Conservation (phyloP, 2,113 vertebrate genomes). For the Herpetotheres cachinnans region DNA sequence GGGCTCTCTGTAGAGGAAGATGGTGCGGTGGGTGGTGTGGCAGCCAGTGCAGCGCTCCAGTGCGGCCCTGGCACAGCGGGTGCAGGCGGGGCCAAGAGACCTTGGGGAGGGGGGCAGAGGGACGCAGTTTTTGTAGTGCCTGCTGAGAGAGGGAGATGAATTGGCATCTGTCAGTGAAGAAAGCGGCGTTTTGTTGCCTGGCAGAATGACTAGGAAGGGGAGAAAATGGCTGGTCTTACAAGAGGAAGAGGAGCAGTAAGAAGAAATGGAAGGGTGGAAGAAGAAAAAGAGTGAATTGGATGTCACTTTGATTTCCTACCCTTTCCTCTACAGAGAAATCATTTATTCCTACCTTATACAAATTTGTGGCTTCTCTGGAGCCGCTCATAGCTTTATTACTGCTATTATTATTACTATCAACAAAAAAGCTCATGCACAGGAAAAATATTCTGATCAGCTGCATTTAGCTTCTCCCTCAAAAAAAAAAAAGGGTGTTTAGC, state of each 20-base stretch:
- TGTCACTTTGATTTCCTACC: background rate
- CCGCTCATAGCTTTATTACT: background rate
- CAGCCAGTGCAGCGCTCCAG: background rate
- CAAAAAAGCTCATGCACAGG: background rate
- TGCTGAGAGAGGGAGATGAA: too few relatives aligned
- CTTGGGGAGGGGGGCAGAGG: fast-evolving
- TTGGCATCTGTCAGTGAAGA: background rate
- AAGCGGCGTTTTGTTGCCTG: background rate
- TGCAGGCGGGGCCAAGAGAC: background rate
- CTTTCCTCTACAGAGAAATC: background rate
- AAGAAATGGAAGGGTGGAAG: background rate
- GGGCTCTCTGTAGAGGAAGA: background rate
- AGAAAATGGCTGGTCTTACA: background rate
- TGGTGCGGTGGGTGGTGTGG: fast-evolving
- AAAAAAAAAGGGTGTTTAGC: background rate
- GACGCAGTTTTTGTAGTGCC: background rate
- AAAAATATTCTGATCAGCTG: background rate
- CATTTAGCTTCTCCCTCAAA: background rate
- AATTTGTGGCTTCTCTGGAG: background rate
- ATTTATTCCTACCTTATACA: background rate
- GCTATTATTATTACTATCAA: background rate
- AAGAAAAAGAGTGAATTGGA: background rate
- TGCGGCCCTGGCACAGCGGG: fast-evolving
- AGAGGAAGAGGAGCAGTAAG: background rate
- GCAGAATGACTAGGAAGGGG: background rate